These are phyloP conservation scores for Calyptomena viridis DNA, from an alignment of 2,113 vertebrate species.

Conservation along the genomic window DNA sequence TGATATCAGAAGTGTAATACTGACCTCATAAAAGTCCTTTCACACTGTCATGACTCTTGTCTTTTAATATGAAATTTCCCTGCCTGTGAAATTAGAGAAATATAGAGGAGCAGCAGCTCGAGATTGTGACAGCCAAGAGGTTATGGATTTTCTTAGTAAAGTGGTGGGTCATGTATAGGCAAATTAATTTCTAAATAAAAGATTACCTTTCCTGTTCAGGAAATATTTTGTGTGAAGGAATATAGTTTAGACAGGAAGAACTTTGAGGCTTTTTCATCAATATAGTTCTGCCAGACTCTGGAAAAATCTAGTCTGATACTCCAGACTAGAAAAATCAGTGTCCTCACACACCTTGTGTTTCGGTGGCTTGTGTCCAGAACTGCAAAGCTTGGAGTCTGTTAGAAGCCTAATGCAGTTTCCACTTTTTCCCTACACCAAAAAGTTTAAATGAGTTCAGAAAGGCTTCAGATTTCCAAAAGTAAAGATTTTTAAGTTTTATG, in stretches of 20 bases:
- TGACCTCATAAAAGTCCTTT: background rate
- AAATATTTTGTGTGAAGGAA: background rate
- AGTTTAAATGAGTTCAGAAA: background rate
- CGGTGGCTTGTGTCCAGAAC: background rate
- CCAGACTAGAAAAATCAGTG: background rate
- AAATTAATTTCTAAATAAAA: background rate
- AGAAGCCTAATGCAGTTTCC: background rate
- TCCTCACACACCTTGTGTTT: background rate
- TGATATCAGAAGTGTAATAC: background rate
- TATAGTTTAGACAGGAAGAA: background rate
- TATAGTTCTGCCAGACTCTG: background rate
- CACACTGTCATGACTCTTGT: background rate
- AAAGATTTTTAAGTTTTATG: background rate
- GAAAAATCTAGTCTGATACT: background rate
- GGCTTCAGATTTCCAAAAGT: background rate
- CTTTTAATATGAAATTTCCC: background rate
- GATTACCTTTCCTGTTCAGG: background rate
- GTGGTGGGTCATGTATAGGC: background rate
- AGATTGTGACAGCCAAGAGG: background rate
- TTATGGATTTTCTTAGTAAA: background rate
- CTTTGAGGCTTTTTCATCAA: background rate
- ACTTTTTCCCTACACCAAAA: background rate
- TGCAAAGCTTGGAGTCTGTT: background rate
- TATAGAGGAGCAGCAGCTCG: background rate
- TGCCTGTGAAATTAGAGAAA: background rate